Percentiles rank a stretch among this genome's conserved stretches.
phyloP scores from a whole-genome alignment of 2,888 invertebrate species.

The Pristionchus arcanus region DNA sequence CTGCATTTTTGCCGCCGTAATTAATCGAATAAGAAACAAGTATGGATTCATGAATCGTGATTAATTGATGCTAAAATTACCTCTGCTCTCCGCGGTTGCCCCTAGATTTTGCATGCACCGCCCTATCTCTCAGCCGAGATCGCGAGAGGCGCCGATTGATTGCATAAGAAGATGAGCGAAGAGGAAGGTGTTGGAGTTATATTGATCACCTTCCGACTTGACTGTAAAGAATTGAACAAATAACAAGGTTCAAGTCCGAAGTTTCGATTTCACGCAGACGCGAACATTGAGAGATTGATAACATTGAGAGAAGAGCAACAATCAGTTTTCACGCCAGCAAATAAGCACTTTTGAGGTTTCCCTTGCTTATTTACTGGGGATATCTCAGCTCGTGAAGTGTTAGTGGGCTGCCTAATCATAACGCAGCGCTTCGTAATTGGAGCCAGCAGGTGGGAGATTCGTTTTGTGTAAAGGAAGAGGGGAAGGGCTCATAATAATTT shows the following conservation, averaged over 20 bases:
- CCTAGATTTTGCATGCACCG: slow-evolving; percentile 5
- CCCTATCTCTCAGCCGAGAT: slow-evolving; percentile 26
- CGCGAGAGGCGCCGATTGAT: slow-evolving; percentile 23
- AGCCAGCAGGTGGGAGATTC: slow-evolving; percentile 23
- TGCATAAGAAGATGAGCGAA: not conserved
- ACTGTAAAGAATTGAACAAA: not conserved
- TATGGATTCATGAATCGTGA: too few relatives aligned
- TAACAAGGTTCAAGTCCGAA: too few relatives aligned
- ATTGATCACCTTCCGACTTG: not conserved
- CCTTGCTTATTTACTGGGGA: not conserved
- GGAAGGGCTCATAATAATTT: slow-evolving; percentile 48
- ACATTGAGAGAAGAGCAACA: not conserved
- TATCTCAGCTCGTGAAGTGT: not conserved
- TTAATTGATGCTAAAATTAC: not conserved
- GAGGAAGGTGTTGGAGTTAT: not conserved
- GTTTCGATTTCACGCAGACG: not conserved
- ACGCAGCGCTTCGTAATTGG: slow-evolving; percentile 4
- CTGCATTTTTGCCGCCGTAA: too few relatives aligned
- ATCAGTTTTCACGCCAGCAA: not conserved
- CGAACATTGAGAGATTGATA: not conserved
- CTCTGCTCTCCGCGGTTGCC: not conserved
- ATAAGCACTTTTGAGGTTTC: not conserved
- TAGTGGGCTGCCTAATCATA: slow-evolving; percentile 12
- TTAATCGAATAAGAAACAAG: too few relatives aligned
- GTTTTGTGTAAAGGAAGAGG: slow-evolving; percentile 25